Evolutionary conservation across 2,113 vertebrate species (phyloP).

Genomic region (Stercorarius parasiticus): DNA sequence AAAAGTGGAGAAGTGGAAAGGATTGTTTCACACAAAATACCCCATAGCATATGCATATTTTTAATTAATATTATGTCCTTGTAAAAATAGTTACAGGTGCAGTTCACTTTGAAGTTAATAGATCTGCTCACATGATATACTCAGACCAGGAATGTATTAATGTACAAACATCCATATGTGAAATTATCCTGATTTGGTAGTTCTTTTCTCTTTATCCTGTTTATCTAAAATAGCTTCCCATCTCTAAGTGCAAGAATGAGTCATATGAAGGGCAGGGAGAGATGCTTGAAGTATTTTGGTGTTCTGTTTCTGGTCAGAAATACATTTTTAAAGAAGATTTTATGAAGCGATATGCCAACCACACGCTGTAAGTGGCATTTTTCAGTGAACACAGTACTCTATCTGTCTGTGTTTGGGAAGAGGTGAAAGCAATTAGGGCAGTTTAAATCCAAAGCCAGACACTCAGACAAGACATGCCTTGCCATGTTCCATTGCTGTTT

Average conservation of each 20-base stretch:
- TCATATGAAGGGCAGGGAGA: not conserved
- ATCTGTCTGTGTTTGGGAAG: not conserved
- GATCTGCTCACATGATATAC: not conserved
- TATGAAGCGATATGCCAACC: not conserved
- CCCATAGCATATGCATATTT: not conserved
- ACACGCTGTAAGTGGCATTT: not conserved
- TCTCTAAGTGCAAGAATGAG: not conserved
- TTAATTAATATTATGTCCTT: not conserved
- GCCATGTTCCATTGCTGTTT: not conserved
- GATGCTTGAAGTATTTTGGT: not conserved
- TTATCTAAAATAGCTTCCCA: not conserved
- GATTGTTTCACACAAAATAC: not conserved
- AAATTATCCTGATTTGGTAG: not conserved
- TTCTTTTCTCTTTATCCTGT: not conserved
- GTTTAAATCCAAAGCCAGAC: not conserved
- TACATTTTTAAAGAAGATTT: not conserved
- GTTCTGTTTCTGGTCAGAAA: conserved; percentile 1
- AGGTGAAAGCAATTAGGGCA: not conserved
- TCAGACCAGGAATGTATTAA: not conserved
- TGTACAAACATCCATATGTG: not conserved
- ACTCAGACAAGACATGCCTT: not conserved
- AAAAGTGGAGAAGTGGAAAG: not conserved
- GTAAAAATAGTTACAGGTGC: not conserved
- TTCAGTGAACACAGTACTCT: not conserved
- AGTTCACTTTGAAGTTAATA: not conserved